Percentiles rank a stretch among this genome's conserved stretches.
phyloP scores from a whole-genome alignment of 2,113 vertebrate genomes.

The Tricholaema leucomelas region DNA sequence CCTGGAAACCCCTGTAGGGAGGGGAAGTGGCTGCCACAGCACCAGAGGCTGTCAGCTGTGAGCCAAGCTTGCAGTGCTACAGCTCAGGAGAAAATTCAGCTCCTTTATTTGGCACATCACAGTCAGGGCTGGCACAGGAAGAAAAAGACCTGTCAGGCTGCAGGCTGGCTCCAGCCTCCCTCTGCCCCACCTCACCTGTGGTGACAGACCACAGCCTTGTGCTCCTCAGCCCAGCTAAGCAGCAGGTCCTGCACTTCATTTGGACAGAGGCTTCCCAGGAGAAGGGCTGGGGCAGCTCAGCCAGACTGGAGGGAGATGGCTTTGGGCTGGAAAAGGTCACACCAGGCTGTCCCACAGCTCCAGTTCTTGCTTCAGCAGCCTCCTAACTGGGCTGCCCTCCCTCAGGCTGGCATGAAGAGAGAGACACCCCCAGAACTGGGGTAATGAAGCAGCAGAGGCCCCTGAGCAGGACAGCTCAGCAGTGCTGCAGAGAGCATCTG shows the following conservation, averaged over 20 bases:
- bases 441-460: not conserved
- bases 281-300: not conserved
- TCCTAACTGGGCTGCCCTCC: fast-evolving
- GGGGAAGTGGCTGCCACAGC: not conserved
- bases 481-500: not conserved
- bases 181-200: not conserved
- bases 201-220: fast-evolving
- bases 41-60: not conserved
- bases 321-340: not conserved
- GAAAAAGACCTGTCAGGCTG: fast-evolving
- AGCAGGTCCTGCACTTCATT: not conserved
- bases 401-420: not conserved
- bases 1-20: not conserved
- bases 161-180: not conserved
- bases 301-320: not conserved
- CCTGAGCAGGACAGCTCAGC: not conserved
- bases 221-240: not conserved
- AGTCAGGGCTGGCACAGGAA: not conserved
- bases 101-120: conserved; percentile 37
- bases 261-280: fast-evolving
- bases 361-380: not conserved
- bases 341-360: not conserved
- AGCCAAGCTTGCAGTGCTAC: not conserved
- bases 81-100: not conserved
- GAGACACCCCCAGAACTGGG: not conserved